Conservation (phyloP, 1,140 invertebrate genomes). For the Cotesia glomerata region DNA sequence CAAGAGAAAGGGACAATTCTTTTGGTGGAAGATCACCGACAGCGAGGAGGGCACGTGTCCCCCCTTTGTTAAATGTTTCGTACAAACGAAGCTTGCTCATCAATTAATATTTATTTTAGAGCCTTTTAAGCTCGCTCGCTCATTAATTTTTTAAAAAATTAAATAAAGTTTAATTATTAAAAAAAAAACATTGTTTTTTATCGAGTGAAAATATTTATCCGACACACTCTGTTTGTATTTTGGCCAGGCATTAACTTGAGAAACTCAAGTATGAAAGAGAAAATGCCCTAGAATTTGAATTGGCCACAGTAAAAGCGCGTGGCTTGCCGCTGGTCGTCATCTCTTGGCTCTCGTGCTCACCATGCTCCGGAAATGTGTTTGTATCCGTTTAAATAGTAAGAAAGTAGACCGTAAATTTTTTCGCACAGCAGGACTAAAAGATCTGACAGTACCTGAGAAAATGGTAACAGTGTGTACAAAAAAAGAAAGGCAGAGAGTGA, state of each 20-base stretch:
- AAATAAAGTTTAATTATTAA: not conserved
- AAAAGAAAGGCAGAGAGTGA: not conserved
- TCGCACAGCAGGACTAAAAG: conserved; percentile 18
- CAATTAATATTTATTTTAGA: conserved; percentile 1
- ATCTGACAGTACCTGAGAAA: not conserved
- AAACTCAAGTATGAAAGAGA: not conserved
- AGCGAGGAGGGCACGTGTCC: not conserved
- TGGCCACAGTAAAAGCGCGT: conserved; percentile 9
- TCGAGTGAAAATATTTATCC: no score
- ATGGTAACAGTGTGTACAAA: not conserved
- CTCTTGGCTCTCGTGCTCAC: not conserved
- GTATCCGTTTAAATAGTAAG: conserved; percentile 11
- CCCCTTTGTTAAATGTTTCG: not conserved
- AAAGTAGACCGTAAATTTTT: conserved; percentile 21
- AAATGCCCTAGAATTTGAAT: not conserved
- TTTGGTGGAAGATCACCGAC: not conserved
- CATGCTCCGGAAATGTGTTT: conserved; percentile 2
- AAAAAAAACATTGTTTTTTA: not conserved
- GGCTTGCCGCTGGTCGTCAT: not conserved
- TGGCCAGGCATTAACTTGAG: not conserved
- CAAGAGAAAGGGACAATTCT: conserved; percentile 1
- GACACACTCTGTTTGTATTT: no score
- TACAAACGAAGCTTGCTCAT: not conserved
- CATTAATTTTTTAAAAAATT: no score
- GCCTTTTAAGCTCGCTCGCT: not conserved